phyloP scores from a whole-genome alignment of 2,113 vertebrate genomes.

The Lontra canadensis region DNA sequence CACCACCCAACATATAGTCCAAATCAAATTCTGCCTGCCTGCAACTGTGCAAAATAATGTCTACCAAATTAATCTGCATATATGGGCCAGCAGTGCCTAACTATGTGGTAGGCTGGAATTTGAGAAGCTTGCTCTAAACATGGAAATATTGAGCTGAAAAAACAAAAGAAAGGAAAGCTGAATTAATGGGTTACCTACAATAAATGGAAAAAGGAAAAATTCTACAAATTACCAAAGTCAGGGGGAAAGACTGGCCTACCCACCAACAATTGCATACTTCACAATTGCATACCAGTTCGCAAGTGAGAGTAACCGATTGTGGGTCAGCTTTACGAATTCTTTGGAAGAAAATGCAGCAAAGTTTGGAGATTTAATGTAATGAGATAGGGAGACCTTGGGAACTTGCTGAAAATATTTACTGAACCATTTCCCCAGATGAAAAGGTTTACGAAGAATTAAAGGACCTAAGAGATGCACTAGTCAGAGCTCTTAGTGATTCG shows the following conservation, averaged over 20 bases:
- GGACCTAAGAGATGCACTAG: background rate
- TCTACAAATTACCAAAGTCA: background rate
- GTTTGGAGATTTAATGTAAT: background rate
- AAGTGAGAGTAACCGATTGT: background rate
- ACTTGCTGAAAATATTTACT: background rate
- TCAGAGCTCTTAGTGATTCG: background rate
- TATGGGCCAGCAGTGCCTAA: background rate
- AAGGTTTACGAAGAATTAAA: background rate
- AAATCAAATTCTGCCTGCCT: background rate
- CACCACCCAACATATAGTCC: background rate
- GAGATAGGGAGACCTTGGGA: background rate
- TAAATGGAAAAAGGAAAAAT: background rate
- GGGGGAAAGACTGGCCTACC: background rate
- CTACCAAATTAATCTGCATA: slow-evolving; percentile 1
- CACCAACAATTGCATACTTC: background rate
- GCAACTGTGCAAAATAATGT: background rate
- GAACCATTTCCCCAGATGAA: background rate
- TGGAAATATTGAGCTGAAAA: background rate
- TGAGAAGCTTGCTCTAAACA: background rate
- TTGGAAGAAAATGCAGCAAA: background rate
- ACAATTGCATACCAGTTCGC: background rate
- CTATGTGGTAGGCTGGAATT: background rate
- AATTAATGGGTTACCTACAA: background rate
- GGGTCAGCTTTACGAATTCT: background rate
- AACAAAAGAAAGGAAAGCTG: background rate